A percentile compares a stretch with the other conserved stretches of the same genome.
Evolutionary conservation across 1,140 invertebrate genomes (phyloP).

Genomic region (Coenobita brevimanus): DNA sequence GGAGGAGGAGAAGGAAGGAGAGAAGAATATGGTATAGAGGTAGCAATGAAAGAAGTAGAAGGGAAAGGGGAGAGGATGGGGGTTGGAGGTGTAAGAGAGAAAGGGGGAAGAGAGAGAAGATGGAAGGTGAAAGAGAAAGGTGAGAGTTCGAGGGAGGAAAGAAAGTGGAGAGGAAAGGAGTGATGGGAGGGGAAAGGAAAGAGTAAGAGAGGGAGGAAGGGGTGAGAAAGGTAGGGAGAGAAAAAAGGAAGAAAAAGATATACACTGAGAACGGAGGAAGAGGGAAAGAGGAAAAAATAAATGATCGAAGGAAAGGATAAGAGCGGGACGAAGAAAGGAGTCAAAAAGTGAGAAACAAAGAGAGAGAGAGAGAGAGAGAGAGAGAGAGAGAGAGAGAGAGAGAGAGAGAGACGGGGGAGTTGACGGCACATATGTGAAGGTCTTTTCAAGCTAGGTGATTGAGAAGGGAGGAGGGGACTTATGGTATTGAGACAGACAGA

Average conservation of each 20-base stretch:
- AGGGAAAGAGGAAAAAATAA: not conserved
- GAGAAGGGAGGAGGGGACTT: too few species aligned
- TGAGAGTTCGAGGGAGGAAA: not conserved
- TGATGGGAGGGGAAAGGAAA: not conserved
- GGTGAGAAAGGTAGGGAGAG: not conserved
- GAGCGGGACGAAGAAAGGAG: too few species aligned
- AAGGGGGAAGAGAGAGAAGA: not conserved
- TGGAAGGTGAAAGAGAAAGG: too few species aligned
- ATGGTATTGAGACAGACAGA: not conserved
- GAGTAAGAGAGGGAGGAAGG: not conserved
- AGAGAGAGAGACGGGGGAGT: not conserved
- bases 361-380: not conserved
- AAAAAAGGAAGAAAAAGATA: not conserved
- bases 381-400: not conserved
- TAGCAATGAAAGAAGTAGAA: not conserved
- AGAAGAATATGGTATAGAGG: not conserved
- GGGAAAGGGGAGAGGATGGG: not conserved
- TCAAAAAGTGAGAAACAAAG: not conserved
- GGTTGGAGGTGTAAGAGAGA: not conserved
- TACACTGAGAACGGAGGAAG: too few species aligned
- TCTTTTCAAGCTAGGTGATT: too few species aligned
- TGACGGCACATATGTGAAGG: too few species aligned
- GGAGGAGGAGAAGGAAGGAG: conserved; percentile 14
- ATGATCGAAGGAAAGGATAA: not conserved
- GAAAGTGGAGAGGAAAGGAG: not conserved